phyloP scores from a whole-genome alignment of 2,797 vertebrate genomes.

The Petrocephalus sullivani region DNA sequence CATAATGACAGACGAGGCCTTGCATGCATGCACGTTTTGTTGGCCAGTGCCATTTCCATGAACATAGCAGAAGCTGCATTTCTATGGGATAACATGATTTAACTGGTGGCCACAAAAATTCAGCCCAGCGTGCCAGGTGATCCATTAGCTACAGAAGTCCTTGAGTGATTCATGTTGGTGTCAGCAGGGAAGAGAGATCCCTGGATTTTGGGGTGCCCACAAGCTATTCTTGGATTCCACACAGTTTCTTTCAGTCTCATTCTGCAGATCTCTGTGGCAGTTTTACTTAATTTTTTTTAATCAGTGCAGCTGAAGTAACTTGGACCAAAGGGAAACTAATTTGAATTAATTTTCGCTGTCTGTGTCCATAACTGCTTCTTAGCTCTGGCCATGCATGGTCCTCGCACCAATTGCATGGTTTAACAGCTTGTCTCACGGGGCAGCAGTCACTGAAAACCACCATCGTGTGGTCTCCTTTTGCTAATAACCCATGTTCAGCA shows the following conservation, averaged over 20 bases:
- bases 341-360: constrained; percentile 19
- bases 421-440: background rate
- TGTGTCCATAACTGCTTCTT: background rate
- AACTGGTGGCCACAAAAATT: background rate
- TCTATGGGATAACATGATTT: background rate
- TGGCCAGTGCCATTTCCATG: background rate
- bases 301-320: background rate
- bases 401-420: background rate
- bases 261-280: background rate
- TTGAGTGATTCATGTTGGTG: background rate
- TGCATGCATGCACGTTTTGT: background rate
- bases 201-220: background rate
- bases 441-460: background rate
- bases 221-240: background rate
- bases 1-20: background rate
- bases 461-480: background rate
- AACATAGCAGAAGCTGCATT: background rate
- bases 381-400: background rate
- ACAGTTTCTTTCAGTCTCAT: constrained; percentile 17
- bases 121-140: background rate
- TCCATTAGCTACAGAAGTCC: background rate
- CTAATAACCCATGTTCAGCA: background rate
- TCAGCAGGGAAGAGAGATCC: background rate
- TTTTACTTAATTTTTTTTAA: background rate
- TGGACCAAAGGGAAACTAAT: constrained; percentile 35